Percentiles rank a stretch among this genome's conserved stretches.
phyloP scores from a whole-genome alignment of 2,113 vertebrate genomes.

The Okapia johnstoni region DNA sequence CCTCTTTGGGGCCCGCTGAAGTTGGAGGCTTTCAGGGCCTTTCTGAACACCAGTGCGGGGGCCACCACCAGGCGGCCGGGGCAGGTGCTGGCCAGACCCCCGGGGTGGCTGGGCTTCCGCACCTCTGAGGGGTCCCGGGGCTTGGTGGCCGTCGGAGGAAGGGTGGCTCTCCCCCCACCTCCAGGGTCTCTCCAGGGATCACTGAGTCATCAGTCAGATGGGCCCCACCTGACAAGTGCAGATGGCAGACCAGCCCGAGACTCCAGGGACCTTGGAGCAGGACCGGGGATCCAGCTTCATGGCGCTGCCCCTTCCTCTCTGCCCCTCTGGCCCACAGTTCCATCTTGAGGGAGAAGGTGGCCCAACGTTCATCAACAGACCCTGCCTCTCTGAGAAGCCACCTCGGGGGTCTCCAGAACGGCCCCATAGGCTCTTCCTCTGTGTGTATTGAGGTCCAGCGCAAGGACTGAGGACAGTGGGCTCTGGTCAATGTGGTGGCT shows the following conservation, averaged over 20 bases:
- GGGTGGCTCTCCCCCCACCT: neutral
- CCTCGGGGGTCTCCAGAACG: neutral
- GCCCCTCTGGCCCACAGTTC: neutral
- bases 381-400: neutral
- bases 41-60: neutral
- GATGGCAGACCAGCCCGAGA: neutral
- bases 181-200: neutral
- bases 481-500: neutral
- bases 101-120: neutral
- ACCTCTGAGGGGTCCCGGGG: rapidly evolving
- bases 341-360: neutral
- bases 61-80: neutral
- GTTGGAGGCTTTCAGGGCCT: neutral
- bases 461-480: neutral
- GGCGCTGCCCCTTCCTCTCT: no score
- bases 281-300: no score
- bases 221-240: neutral
- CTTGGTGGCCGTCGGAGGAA: neutral
- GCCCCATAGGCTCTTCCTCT: neutral
- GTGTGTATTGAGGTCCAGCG: neutral
- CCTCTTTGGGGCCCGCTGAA: neutral
- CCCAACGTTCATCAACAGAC: rapidly evolving
- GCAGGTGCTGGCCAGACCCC: neutral
- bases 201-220: no score
- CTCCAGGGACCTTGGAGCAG: neutral